phyloP scores from a whole-genome alignment of 2,113 vertebrate genomes.

The Actenoides lindsayi region DNA sequence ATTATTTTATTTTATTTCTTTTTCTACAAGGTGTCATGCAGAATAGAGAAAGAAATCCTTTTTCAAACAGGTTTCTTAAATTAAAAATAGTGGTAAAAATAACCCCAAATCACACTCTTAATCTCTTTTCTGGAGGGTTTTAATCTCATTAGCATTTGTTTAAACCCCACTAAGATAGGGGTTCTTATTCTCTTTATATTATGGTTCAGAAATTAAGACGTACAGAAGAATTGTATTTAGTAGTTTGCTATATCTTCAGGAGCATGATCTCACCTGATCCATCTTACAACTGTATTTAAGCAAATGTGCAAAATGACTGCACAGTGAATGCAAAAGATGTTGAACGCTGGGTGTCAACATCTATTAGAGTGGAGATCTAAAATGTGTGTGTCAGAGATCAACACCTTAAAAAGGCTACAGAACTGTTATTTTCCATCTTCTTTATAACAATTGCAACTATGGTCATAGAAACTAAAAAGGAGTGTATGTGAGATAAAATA shows the following conservation, averaged over 20 bases:
- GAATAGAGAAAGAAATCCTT: not conserved
- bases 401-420: not conserved
- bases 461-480: not conserved
- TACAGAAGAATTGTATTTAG: not conserved
- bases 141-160: not conserved
- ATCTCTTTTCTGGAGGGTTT: not conserved
- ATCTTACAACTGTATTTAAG: not conserved
- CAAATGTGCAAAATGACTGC: not conserved
- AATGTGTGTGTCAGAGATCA: accelerated
- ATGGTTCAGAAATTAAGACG: not conserved
- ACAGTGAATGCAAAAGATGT: not conserved
- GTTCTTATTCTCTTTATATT: not conserved
- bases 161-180: not conserved
- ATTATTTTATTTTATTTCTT: not conserved
- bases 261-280: not conserved
- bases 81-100: not conserved
- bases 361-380: not conserved
- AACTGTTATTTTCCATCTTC: not conserved
- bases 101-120: not conserved
- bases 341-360: not conserved
- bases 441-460: not conserved
- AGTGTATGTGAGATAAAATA: not conserved
- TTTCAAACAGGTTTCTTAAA: not conserved
- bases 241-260: not conserved
- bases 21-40: not conserved